phyloP scores from a whole-genome alignment of 2,888 invertebrate species.

The Stegophylla sp. region DNA sequence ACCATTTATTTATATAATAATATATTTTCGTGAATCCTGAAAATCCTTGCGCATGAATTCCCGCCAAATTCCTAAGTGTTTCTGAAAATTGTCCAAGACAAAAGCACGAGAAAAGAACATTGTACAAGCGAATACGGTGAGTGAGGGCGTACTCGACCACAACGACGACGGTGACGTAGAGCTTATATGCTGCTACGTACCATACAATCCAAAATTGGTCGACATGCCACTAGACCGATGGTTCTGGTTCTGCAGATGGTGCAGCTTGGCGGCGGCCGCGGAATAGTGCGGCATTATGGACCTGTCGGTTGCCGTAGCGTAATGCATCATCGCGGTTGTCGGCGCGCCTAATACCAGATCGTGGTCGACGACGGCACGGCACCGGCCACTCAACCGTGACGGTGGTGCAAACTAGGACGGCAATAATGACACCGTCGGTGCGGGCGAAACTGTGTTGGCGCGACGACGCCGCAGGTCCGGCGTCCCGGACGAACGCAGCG shows the following conservation, averaged over 20 bases:
- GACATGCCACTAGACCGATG: constrained; percentile 27
- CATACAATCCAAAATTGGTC: constrained; percentile 33
- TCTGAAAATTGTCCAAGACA: no score
- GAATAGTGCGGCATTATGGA: constrained; percentile 45
- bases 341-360: no score
- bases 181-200: constrained; percentile 7
- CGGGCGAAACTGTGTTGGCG: neutral
- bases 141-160: no score
- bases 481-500: neutral
- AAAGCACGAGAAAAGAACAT: no score
- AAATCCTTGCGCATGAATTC: no score
- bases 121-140: no score
- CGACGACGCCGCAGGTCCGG: neutral
- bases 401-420: neutral
- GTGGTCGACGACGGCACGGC: neutral
- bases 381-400: neutral
- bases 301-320: constrained; percentile 27
- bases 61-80: no score
- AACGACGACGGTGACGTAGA: neutral
- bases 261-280: constrained; percentile 40
- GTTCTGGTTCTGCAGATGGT: constrained; percentile 39
- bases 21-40: no score
- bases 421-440: neutral
- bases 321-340: constrained; percentile 37
- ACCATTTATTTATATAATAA: no score